Base-by-base conservation (phyloP, 2,888 invertebrate genomes). In the Macrophya alboannulata region DNA sequence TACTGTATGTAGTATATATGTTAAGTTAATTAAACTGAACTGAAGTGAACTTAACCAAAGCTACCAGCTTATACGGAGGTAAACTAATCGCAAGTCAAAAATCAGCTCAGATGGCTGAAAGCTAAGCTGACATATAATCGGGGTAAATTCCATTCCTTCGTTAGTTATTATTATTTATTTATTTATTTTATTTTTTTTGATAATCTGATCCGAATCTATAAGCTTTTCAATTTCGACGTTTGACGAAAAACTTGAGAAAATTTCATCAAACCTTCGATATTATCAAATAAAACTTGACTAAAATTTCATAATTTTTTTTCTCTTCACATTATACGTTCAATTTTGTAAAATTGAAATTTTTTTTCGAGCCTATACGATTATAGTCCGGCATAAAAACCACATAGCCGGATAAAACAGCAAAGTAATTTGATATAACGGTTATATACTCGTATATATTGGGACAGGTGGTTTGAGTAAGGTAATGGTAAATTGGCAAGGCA, bases 381-480 rank as follows among this genome's bases (percentile, higher is more conserved):
- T 31, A 31, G 31, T 31, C 31, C 31, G 3, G 31, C 31, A 31
- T 31, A 31, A 31, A 31, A 31, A 31, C 31, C 31, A 31, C 31
- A 31, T 31, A 3, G 31, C 31, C 3, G 31, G 31, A 31, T 31
- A 31, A 31, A 31, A 31, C 3, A 31, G 31, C 31, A 31, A 31
- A 31, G 45, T 45, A 4, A 74, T 74, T 74, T 6, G 21, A 31
- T 31, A 74, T 74, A 45, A 45, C 74, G 74, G 21, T 74, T 31
- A 31, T 3, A 31, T 31, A 31, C 31, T 31, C 31, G 31, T 21
- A 12, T 12, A 45, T 45, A 25, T 74, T 45, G 21, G 15, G 74
- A 31, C 74, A 74, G 74, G 74, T 74, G 68, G 68, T 21, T 74
- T 74, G 74, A 74, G 43, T 45, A 45, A 74, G 74, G 74, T 74